Conservation (phyloP, 1,140 invertebrate species). For the Tyrophagus putrescentiae region DNA sequence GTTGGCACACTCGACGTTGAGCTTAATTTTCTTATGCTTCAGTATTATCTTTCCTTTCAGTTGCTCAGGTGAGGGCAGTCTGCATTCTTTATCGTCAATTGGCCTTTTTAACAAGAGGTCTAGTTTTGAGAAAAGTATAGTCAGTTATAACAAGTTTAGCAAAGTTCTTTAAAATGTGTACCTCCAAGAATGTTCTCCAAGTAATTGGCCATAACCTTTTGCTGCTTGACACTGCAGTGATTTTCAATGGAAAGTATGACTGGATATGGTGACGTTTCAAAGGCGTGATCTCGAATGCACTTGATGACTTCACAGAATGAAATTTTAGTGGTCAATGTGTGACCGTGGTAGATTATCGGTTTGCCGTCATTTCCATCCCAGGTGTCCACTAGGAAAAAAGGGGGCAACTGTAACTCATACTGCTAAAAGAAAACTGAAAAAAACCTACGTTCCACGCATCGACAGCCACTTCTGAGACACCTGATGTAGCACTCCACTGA, state of each 20-base stretch:
- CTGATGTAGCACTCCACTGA: constrained; percentile 88
- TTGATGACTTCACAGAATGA: constrained; percentile 87
- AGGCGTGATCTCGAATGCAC: constrained; percentile 90
- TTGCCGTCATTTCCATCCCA: constrained; percentile 92
- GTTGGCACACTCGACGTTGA: background rate
- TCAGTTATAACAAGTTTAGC: background rate
- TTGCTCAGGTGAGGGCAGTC: constrained; percentile 72
- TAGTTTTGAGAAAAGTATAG: constrained; percentile 24
- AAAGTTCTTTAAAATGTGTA: constrained; percentile 37
- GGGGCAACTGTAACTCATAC: background rate
- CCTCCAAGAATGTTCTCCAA: constrained; percentile 79
- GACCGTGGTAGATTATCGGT: constrained; percentile 90
- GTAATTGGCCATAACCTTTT: constrained; percentile 81
- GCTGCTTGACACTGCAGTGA: constrained; percentile 85
- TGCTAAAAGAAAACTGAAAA: background rate
- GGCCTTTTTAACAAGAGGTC: constrained; percentile 63
- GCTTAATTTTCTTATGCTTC: constrained; percentile 38
- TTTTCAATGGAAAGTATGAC: constrained; percentile 96
- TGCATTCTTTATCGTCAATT: constrained; percentile 60
- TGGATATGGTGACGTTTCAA: constrained; percentile 84
- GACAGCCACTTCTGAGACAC: constrained; percentile 75
- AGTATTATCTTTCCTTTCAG: constrained; percentile 59
- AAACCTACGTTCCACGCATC: constrained; percentile 68
- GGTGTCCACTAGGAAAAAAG: constrained; percentile 46
- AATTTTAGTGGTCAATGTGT: constrained; percentile 90